Base-by-base conservation (phyloP, 1,140 invertebrate species). In the Leucophenga varia region DNA sequence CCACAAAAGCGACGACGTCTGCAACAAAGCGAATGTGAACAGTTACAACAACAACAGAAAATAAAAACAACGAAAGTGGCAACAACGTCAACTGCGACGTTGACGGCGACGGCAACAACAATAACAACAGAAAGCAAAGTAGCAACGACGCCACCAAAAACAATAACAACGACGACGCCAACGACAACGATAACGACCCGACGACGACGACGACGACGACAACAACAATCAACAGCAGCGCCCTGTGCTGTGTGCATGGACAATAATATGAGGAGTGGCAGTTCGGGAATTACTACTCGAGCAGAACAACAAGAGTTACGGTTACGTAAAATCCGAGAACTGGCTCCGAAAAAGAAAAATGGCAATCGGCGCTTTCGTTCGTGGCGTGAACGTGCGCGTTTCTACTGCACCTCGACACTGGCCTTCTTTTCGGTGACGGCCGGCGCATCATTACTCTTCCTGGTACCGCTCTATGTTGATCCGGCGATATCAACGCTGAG, bases 391-490 rank as follows among this genome's bases (percentile, higher is more conserved):
- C 82, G 84, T 73, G 80, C 85, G 49, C 83, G 86, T 49, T 87
- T 90, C 64, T 91, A 90, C 77, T 84, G 86, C 46, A 91, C 89
- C 41, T 86, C 87, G 39, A 82, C 87, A 49, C 78, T 91, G 49
- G 88, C 86, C 32, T 81, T 90, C 59, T 80, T 88, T 41, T 84
- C 90, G 31, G 87, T 90, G 53, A 87, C 86, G 38, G 88, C 89
- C 28, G 87, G 87, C 30, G 88, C 89, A 19, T 88, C 89, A 2
- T 79, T 93, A 20, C 80, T 93, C 25, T 93, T 94, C 77, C 80
- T 93, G 34, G 89, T 93, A 34, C 91, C 90, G 34, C 80, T 93
- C n/a, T 91, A 93, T 76, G 89, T 92, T 31, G 73, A 94, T 76
- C 90, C 90, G 19, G 90, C 90, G n/a, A 84, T 94, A 50, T 91